These are phyloP conservation scores for Chroicocephalus ridibundus DNA, from an alignment of 2,113 vertebrate genomes.

Conservation along the genomic window DNA sequence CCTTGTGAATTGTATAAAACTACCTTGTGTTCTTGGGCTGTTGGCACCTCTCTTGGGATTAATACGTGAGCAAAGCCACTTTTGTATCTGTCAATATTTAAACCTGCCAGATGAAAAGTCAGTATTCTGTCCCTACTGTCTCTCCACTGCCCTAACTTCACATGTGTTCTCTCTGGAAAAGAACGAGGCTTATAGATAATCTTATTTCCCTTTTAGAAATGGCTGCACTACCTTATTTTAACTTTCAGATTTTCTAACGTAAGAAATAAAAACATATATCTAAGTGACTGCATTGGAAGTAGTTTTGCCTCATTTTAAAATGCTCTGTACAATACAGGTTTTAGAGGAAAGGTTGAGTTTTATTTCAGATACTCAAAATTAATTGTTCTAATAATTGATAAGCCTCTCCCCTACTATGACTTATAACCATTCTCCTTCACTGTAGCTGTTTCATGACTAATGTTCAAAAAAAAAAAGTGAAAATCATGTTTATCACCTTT, in stretches of 20 bases:
- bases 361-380: neutral
- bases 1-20: neutral
- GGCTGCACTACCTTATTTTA: neutral
- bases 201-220: neutral
- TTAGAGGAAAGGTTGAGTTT: neutral
- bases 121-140: neutral
- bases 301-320: neutral
- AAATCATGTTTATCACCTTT: neutral
- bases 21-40: neutral
- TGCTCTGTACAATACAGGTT: fast-evolving
- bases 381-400: neutral
- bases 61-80: neutral
- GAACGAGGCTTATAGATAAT: neutral
- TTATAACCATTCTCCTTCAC: neutral
- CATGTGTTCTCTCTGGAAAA: neutral
- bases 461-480: neutral
- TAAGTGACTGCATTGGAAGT: neutral
- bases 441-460: neutral
- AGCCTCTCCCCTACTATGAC: neutral
- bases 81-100: neutral
- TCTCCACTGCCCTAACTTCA: neutral
- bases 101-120: neutral
- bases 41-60: neutral
- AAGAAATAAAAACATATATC: neutral
- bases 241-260: neutral